These are phyloP conservation scores for Bacillus rossius DNA, from an alignment of 1,140 invertebrate species.

Conservation along the genomic window DNA sequence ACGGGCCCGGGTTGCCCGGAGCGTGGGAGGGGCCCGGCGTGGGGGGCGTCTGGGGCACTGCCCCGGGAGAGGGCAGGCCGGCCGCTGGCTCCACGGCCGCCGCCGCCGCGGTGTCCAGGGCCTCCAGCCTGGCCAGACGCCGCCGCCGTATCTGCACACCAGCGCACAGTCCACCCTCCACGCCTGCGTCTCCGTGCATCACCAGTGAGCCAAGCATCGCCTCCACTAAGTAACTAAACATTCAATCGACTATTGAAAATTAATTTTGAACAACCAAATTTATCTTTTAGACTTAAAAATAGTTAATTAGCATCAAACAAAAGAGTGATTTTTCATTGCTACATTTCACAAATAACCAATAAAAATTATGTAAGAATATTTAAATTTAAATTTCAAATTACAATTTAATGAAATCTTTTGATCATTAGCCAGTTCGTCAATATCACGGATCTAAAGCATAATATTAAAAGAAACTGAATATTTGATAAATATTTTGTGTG, in stretches of 20 bases:
- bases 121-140: constrained; percentile 58
- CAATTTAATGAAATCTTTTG: too few species aligned
- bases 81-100: constrained; percentile 25
- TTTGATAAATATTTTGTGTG: too few species aligned
- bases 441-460: too few species aligned
- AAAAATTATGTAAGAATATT: too few species aligned
- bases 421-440: too few species aligned
- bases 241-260: constrained; percentile 2
- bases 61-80: constrained; percentile 17
- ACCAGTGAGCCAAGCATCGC: constrained; percentile 4
- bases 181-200: constrained; percentile 3
- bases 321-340: too few species aligned
- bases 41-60: constrained; percentile 7
- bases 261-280: too few species aligned
- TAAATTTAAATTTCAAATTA: too few species aligned
- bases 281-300: not conserved
- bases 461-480: too few species aligned
- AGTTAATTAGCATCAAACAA: too few species aligned
- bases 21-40: constrained; percentile 2
- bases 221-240: constrained; percentile 8
- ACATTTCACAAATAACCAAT: too few species aligned
- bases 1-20: too few species aligned
- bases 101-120: constrained; percentile 39
- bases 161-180: constrained; percentile 12
- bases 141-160: constrained; percentile 56